Base-by-base conservation (phyloP, 2,888 invertebrate genomes). In the Linyphia triangularis region DNA sequence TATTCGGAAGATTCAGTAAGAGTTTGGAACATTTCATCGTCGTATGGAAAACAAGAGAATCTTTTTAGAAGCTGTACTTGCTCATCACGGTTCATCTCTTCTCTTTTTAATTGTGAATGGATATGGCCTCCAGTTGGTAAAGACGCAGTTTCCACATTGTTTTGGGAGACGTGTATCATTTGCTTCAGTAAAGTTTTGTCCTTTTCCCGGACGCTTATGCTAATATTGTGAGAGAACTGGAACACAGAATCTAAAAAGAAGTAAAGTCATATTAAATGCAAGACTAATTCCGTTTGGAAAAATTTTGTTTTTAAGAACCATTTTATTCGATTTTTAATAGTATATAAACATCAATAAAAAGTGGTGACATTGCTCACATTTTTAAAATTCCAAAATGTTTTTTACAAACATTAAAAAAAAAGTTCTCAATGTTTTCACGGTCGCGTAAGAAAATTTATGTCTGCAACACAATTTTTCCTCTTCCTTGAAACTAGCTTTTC, bases 181-280 rank as follows among this genome's bases (percentile, higher is more conserved):
- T 59, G 57, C 6, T 81, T 33, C n/a, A 37, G 19, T 26, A 81
- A 33, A 9, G 57, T 9, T n/a, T 6, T 19, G 2, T n/a, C 69
- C 24, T 24, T 33, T 5, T n/a, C 24, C 6, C 33, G 24, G 4
- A 81, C 59, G 10, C 10, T 26, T 7, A 81, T 16, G 9, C 30
- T 69, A 6, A 69, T 57, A 9, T 59, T 59, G n/a, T 70, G 70
- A 30, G 59, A 69, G 37, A 33, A 59, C 16, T 69, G 10, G 26
- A 81, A 81, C 5, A 81, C 30, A 13, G 5, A 59, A 24, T 69
- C 81, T 81, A 69, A 0, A 59, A 81, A 37, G 19, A 40, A 4
- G 13, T 13, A 6, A 9, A 40, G 6, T 40, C 6, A 40, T 13
- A 40, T 13, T 13, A 40, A 6, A 40, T 40, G 6, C 6, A 40